Percentiles rank a stretch among this genome's conserved stretches.
These are phyloP conservation scores for Imbricaverruca yamaguchii DNA, from an alignment of 2,888 invertebrate genomes.

Conservation along the genomic window DNA sequence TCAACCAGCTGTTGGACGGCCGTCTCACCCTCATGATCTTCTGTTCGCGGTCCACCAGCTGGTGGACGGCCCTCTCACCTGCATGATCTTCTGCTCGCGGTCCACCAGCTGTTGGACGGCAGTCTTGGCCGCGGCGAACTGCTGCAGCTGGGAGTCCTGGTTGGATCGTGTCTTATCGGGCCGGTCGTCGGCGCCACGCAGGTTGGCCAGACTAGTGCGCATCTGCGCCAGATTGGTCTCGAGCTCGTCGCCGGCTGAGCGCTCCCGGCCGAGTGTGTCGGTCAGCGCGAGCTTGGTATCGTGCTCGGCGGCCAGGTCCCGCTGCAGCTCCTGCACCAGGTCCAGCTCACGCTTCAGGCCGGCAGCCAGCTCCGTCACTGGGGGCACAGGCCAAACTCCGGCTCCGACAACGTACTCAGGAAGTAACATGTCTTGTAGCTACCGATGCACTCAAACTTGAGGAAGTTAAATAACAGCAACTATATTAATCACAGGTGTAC, in stretches of 20 bases:
- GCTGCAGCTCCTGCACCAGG: neutral
- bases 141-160: neutral
- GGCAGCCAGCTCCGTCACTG: neutral
- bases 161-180: neutral
- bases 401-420: no score
- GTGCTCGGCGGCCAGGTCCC: neutral
- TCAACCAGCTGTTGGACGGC: constrained; percentile 6
- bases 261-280: neutral
- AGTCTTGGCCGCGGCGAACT: constrained; percentile 17
- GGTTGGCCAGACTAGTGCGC: neutral
- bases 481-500: no score
- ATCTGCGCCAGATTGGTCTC: neutral
- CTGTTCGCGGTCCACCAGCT: constrained; percentile 11
- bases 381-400: no score
- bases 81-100: constrained; percentile 6
- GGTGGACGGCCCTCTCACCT: neutral
- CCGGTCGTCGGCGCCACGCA: neutral
- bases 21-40: neutral
- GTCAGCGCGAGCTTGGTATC: constrained; percentile 2
- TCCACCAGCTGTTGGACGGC: constrained; percentile 9
- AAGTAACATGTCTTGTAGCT: no score
- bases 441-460: no score
- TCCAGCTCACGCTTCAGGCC: neutral
- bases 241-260: neutral
- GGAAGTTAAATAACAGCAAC: no score